These are phyloP conservation scores for Ochotona princeps DNA, from an alignment of 2,113 vertebrate species.

Conservation along the genomic window DNA sequence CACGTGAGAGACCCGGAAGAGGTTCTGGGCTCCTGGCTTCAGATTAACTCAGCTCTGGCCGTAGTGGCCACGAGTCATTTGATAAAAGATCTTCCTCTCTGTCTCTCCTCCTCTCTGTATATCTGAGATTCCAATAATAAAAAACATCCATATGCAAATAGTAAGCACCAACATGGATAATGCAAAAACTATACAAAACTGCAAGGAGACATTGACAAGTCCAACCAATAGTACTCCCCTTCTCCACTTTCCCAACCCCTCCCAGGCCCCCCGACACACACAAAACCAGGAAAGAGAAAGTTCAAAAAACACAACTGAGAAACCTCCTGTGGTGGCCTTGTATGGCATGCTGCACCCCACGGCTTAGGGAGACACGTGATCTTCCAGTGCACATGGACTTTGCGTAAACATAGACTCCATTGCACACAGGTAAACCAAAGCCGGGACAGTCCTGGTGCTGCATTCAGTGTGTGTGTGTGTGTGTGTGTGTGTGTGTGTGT, in stretches of 20 bases:
- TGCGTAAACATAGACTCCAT: background rate
- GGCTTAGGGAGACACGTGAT: background rate
- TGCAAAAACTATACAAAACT: background rate
- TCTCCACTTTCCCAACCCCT: too few species aligned
- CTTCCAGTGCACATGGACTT: background rate
- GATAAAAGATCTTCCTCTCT: too few species aligned
- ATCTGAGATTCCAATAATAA: too few species aligned
- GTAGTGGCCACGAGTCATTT: too few species aligned
- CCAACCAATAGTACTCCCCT: background rate
- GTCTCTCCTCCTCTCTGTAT: too few species aligned
- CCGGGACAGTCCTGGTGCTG: background rate
- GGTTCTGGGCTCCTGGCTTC: too few species aligned
- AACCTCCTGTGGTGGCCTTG: background rate
- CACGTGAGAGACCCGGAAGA: too few species aligned
- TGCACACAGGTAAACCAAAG: background rate
- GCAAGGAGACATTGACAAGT: background rate
- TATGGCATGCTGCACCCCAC: too few species aligned
- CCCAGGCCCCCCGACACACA: background rate
- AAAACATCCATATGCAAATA: background rate
- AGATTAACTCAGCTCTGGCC: too few species aligned
- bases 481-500: too few species aligned
- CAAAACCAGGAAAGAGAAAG: background rate
- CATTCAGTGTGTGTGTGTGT: too few species aligned
- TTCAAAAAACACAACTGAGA: background rate
- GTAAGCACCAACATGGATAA: conserved; percentile 10